Base-by-base conservation (phyloP, 2,113 vertebrate species). In the Oncorhynchus nerka region DNA sequence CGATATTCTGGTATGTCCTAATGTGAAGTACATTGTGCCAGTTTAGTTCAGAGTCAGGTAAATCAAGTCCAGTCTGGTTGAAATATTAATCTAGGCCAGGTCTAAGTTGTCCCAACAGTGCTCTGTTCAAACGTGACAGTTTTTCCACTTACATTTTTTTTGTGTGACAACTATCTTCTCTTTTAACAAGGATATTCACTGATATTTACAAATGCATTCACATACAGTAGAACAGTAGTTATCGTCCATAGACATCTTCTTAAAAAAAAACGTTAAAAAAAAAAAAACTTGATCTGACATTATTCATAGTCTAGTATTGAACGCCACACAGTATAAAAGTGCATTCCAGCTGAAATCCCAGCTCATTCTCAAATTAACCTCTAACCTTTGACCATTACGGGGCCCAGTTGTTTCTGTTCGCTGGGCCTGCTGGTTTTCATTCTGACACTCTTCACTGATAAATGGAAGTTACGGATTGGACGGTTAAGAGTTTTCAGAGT, bases 141-240 rank as follows among this genome's bases (percentile, higher is more conserved):
- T 39, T 34, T 59, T 77, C 19, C 71, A 76, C 75, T 62, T 51
- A 75, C 0, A 11, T 45, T 45, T 45, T 62, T 69, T 28, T 28
- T 2, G 26, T 2, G 4, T 83, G 77, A 49, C 73, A 76, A 74
- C 81, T 82, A 81, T 81, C 86, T 76, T 91, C 70, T 92, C 86
- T 89, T 90, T 84, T 79, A 83, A 85, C 88, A 89, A 90, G 89
- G 89, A 86, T 89, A 90, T 87, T 89, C 83, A 87, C 84, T 90
- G 84, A 82, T 93, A 94, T 93, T 90, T 94, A 94, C 92, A 84
- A 85, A 87, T 82, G 75, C 61, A 83, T 87, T 86, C 89, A 92
- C 91, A 92, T 87, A 92, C 83, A 88, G 81, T 89, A 79, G 80
- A 87, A 91, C 87, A 86, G 39, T 45, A 45, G 87, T 75, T 83